A percentile compares a stretch with the other conserved stretches of the same genome.
These are phyloP conservation scores for Yponomeuta malinellus DNA, from an alignment of 2,888 invertebrate species.

Conservation along the genomic window DNA sequence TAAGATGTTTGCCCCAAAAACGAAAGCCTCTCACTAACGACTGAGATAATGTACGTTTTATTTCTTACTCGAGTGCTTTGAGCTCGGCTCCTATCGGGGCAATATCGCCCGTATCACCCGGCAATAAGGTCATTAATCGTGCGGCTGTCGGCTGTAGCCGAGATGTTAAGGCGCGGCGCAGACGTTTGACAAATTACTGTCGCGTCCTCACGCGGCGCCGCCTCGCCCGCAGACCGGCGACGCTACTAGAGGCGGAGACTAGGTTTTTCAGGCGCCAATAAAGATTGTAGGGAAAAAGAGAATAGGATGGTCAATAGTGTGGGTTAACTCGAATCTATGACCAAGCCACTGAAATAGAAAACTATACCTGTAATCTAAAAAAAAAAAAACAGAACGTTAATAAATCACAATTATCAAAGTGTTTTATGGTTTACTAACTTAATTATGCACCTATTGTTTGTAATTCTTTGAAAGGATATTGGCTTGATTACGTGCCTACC, in stretches of 20 bases:
- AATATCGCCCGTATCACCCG: not conserved
- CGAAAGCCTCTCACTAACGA: slow-evolving; percentile 1
- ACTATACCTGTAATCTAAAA: too few species aligned
- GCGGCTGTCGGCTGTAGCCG: slow-evolving; percentile 7
- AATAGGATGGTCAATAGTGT: too few species aligned
- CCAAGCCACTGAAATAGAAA: too few species aligned
- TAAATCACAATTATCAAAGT: too few species aligned
- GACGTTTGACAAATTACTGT: slow-evolving; percentile 15
- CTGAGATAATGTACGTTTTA: slow-evolving; percentile 7
- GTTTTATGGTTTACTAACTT: too few species aligned
- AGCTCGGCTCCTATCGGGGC: not conserved
- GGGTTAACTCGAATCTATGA: too few species aligned
- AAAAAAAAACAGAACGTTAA: too few species aligned
- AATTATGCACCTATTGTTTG: too few species aligned
- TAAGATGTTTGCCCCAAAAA: not conserved
- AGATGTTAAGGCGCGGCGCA: slow-evolving; percentile 12
- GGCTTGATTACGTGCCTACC: too few species aligned
- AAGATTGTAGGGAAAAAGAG: too few species aligned
- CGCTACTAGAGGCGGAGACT: not conserved
- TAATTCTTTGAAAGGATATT: too few species aligned
- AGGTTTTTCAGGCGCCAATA: too few species aligned
- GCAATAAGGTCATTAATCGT: slow-evolving; percentile 8
- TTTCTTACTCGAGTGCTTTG: slow-evolving; percentile 5
- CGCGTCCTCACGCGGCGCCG: slow-evolving; percentile 1
- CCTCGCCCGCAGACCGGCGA: not conserved